Conservation (phyloP, 2,888 invertebrate species). For the Drosophila robusta region DNA sequence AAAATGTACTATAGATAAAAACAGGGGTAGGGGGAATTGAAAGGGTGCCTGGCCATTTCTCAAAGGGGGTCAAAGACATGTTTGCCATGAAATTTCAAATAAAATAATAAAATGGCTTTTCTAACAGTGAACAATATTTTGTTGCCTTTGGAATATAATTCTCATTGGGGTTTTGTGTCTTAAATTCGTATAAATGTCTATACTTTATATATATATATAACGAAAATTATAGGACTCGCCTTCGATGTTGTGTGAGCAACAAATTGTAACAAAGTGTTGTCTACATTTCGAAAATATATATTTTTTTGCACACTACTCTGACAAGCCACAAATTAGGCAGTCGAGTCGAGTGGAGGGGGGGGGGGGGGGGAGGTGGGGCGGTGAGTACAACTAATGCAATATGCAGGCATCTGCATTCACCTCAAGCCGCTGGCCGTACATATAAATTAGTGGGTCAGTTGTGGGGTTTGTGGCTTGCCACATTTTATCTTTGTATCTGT, state of each 20-base stretch:
- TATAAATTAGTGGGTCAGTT: conserved; percentile 53
- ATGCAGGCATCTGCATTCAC: conserved; percentile 53
- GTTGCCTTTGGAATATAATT: too few relatives aligned
- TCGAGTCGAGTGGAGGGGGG: not conserved
- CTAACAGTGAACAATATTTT: too few relatives aligned
- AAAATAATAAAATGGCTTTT: too few relatives aligned
- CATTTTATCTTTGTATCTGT: conserved; percentile 64
- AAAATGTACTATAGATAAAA: too few relatives aligned
- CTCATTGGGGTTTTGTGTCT: too few relatives aligned
- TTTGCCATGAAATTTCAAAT: too few relatives aligned
- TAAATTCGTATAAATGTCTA: too few relatives aligned
- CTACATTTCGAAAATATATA: conserved; percentile 43
- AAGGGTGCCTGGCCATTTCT: too few relatives aligned
- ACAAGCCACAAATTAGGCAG: conserved; percentile 41
- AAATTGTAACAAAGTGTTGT: conserved; percentile 61
- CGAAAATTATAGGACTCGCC: too few relatives aligned
- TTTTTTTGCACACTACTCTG: conserved; percentile 17
- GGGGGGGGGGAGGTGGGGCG: not conserved
- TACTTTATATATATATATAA: too few relatives aligned
- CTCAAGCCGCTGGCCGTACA: conserved; percentile 22
- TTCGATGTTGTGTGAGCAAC: not conserved
- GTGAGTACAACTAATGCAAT: conserved; percentile 35
- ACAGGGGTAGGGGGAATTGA: too few relatives aligned
- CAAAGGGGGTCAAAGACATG: too few relatives aligned
- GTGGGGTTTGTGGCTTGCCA: conserved; percentile 5